Base-by-base conservation (phyloP, 2,888 invertebrate species). In the Globia sparganii region DNA sequence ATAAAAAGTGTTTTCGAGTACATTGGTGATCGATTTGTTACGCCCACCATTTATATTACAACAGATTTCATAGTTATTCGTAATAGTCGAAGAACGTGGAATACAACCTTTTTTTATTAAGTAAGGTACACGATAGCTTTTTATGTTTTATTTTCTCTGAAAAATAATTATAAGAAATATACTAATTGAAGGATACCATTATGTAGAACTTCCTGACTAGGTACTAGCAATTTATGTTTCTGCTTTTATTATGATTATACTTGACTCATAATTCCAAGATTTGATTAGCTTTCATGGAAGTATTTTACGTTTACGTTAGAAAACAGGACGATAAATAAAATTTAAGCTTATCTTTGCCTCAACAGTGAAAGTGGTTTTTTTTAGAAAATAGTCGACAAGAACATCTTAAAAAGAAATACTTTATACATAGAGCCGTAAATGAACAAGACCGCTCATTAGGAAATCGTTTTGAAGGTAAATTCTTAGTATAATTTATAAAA, bases 1-100 rank as follows among this genome's bases (percentile, higher is more conserved):
- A 64, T 77, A 77, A 77, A 86, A 86, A 65, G 72, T 83, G 71
- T 80, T 78, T 78, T 78, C 77, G 84, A 86, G 80, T 87, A 87
- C 74, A 82, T 75, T 77, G 59, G 66, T 76, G 65, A 79, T 80
- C 37, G 58, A 77, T 34, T 65, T 61, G 49, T 53, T 61, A 72
- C 87, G 85, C 84, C 87, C 87, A 87, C 88, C 85, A 8, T 25
- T 43, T 46, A 72, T 53, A 68, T 56, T 76, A 76, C 37, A 71
- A 69, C 31, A 83, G 37, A 68, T 25, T 72, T 74, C 13, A 43
- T 66, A 67, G 62, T 67, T 31, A 67, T 46, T 15, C 25, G 13
- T 56, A 49, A 64, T 58, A 46, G n/a, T 46, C 40, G 34, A 21
- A 59, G 8, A 69, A 68, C n/a, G 8, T 67, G 43, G 21, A 53